These are phyloP conservation scores for Melanerpes formicivorus DNA, from an alignment of 2,113 vertebrate species.

Conservation along the genomic window DNA sequence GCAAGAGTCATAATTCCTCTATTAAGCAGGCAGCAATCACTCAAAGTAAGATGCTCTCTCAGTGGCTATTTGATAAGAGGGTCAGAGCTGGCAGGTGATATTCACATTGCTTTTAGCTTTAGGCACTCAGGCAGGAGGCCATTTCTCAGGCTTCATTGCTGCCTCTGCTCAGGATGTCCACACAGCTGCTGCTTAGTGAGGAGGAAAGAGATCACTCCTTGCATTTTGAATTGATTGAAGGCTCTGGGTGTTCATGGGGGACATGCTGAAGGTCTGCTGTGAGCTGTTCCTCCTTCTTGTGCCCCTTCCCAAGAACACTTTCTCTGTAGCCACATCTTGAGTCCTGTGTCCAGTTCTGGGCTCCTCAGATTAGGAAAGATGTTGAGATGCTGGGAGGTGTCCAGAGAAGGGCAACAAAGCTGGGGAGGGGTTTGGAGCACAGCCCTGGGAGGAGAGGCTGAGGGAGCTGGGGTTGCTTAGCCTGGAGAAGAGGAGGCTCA, in stretches of 20 bases:
- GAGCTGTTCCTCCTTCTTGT: not conserved
- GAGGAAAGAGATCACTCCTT: not conserved
- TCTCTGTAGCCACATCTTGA: not conserved
- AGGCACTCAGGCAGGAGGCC: not conserved
- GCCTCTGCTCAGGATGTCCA: not conserved
- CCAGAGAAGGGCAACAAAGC: no score
- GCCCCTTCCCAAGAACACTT: not conserved
- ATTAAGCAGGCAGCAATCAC: not conserved
- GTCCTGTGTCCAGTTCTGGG: no score
- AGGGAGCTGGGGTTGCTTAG: no score
- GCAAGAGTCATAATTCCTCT: not conserved
- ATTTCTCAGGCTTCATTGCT: slow-evolving; percentile 1
- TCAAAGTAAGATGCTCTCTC: not conserved
- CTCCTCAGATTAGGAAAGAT: no score
- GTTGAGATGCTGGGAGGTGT: no score
- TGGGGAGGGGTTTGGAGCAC: no score
- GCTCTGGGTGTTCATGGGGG: not conserved
- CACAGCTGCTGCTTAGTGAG: not conserved
- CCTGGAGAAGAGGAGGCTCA: no score
- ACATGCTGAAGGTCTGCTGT: not conserved
- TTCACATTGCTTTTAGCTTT: not conserved
- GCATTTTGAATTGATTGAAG: slow-evolving; percentile 11
- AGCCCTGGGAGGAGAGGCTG: no score
- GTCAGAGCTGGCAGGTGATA: not conserved
- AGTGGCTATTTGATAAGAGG: not conserved